Evolutionary conservation across 2,113 vertebrate genomes (phyloP).

Genomic region (Arothron firmamentum): DNA sequence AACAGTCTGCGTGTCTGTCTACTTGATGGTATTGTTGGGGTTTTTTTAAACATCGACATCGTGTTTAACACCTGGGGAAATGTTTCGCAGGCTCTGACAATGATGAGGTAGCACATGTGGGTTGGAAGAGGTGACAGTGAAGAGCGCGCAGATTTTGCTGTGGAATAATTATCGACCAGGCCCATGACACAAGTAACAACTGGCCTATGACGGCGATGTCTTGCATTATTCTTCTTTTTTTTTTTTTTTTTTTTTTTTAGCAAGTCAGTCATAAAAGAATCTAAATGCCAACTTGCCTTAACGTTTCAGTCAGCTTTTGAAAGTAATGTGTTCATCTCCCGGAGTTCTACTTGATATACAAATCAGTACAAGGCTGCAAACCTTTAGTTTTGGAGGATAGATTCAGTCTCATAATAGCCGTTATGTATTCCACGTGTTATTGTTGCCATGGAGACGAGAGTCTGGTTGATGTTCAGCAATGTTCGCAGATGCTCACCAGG

Average conservation of each 20-base stretch:
- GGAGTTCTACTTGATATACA: neutral
- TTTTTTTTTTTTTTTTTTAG: neutral
- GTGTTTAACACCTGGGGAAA: conserved; percentile 49
- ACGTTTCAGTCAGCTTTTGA: neutral
- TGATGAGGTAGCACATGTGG: conserved; percentile 37
- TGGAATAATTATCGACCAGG: conserved; percentile 49
- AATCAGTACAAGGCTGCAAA: neutral
- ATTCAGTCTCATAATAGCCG: too few species aligned
- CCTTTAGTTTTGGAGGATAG: too few species aligned
- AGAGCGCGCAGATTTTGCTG: conserved; percentile 29
- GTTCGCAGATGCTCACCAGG: too few species aligned
- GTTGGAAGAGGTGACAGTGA: conserved; percentile 33
- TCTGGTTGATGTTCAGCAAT: too few species aligned
- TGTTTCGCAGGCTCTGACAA: conserved; percentile 29
- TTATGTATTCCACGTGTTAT: too few species aligned
- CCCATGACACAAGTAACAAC: conserved; percentile 16
- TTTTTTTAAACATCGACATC: conserved; percentile 21
- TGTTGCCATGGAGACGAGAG: too few species aligned
- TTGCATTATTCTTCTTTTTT: neutral
- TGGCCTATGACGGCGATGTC: too few species aligned
- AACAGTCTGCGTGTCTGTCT: neutral
- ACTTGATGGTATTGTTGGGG: too few species aligned
- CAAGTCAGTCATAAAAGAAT: conserved; percentile 3
- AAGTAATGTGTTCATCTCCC: neutral
- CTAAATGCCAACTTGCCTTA: neutral